Base-by-base conservation (phyloP, 2,113 vertebrate species). In the Triplophysa dalaica region DNA sequence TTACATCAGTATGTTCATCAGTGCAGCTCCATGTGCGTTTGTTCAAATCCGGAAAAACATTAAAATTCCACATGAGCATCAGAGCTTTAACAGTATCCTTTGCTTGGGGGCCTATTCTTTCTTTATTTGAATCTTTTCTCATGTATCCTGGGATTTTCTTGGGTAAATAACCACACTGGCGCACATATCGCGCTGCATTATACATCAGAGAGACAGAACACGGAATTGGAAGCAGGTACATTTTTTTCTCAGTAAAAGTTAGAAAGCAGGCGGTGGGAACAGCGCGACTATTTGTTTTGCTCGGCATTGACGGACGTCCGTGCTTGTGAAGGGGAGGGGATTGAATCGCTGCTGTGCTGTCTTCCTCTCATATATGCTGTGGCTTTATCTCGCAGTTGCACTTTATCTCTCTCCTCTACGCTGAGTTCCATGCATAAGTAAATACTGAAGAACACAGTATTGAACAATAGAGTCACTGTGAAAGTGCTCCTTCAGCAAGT, bases 201-300 rank as follows among this genome's bases (percentile, higher is more conserved):
- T 68, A 75, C 69, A 88, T 87, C 88, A 80, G 75, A 8, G 48
- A 26, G 65, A 66, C 72, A 75, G 54, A 43, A 45, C 60, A 50
- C 33, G 3, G 24, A 21, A 50, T 58, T 48, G 73, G 58, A 75
- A 69, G 43, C 66, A 56, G 67, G 69, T 75, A 81, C 86, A 82
- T 84, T 87, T 87, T 24, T 90, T 83, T 81, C 64, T 86, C 77
- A 62, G 74, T 86, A 88, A 90, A 90, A 89, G 88, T 91, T 87
- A 87, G 45, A 78, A 75, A 81, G 67, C 77, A 83, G 79, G 66
- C 29, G 54, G 83, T 76, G 78, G 72, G 22, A 62, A 6, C 54
- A 72, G 67, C 45, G 52, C 16, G 64, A 33, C 63, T 61, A 66
- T 81, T 85, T 83, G 82, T 82, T 80, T 52, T 64, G 72, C 68